phyloP scores from a whole-genome alignment of 2,797 vertebrate genomes.

The Pyrrhura leucotis region DNA sequence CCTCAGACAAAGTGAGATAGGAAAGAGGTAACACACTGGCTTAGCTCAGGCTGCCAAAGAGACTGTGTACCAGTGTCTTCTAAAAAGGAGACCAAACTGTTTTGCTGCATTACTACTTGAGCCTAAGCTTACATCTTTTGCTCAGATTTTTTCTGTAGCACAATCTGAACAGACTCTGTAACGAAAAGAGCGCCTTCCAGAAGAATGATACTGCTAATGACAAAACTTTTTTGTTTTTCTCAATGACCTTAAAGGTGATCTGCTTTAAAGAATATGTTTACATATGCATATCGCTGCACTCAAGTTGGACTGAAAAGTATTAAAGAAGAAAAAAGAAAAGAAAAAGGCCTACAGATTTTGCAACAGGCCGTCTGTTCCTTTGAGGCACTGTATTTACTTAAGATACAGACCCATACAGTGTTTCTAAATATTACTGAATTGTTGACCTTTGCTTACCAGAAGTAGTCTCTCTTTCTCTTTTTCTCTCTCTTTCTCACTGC shows the following conservation, averaged over 20 bases:
- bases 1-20: constrained; percentile 98
- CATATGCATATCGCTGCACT: constrained; percentile 96
- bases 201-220: constrained; percentile 81
- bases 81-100: constrained; percentile 75
- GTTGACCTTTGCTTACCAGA: constrained; percentile 88
- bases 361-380: constrained; percentile 79
- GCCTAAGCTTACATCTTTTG: constrained; percentile 86
- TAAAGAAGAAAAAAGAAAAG: background rate
- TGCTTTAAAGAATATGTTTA: constrained; percentile 97
- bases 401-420: constrained; percentile 74
- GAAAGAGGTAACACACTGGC: constrained; percentile 95
- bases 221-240: constrained; percentile 81
- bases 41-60: constrained; percentile 85
- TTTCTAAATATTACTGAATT: constrained; percentile 81
- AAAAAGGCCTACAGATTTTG: constrained; percentile 76
- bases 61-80: constrained; percentile 78
- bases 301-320: constrained; percentile 83
- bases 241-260: constrained; percentile 90
- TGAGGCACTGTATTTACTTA: constrained; percentile 78
- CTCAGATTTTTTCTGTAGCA: constrained; percentile 91
- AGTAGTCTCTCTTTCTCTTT: constrained; percentile 83
- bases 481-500: constrained; percentile 77
- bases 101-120: constrained; percentile 87
- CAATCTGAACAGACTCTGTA: constrained; percentile 85
- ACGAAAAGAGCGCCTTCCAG: constrained; percentile 77